Conservation (phyloP, 2,113 vertebrate species). For the Haliaeetus leucogaster region DNA sequence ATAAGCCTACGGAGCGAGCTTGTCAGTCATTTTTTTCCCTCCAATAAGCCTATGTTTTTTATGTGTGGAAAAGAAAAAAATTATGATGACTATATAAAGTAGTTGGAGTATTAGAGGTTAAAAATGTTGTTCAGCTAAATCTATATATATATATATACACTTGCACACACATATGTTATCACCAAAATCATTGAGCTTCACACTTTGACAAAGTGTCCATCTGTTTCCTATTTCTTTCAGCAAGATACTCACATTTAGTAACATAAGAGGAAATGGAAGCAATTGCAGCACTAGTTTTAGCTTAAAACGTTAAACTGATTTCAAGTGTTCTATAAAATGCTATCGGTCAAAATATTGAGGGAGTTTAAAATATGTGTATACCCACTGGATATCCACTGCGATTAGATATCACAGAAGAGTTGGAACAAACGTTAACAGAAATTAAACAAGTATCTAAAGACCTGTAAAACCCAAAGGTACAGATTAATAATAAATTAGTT, state of each 20-base stretch:
- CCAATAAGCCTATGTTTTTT: neutral
- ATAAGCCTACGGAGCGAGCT: neutral
- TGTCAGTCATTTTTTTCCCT: neutral
- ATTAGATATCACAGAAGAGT: neutral
- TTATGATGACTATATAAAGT: neutral
- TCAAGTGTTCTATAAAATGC: neutral
- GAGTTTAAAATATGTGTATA: neutral
- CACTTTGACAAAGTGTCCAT: neutral
- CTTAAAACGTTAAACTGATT: neutral
- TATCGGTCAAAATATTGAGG: neutral
- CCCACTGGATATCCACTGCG: neutral
- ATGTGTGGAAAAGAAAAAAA: neutral
- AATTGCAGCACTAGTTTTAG: neutral
- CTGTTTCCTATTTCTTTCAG: neutral
- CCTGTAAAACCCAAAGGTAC: neutral
- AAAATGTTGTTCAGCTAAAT: neutral
- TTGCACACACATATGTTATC: neutral
- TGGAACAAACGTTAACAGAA: neutral
- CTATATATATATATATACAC: neutral
- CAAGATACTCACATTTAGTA: neutral
- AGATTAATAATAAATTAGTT: neutral
- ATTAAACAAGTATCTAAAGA: neutral
- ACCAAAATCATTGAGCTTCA: neutral
- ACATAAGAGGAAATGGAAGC: neutral
- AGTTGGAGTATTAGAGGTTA: neutral